Conservation (phyloP, 2,888 invertebrate genomes). For the Leptarthrus brevirostris region DNA sequence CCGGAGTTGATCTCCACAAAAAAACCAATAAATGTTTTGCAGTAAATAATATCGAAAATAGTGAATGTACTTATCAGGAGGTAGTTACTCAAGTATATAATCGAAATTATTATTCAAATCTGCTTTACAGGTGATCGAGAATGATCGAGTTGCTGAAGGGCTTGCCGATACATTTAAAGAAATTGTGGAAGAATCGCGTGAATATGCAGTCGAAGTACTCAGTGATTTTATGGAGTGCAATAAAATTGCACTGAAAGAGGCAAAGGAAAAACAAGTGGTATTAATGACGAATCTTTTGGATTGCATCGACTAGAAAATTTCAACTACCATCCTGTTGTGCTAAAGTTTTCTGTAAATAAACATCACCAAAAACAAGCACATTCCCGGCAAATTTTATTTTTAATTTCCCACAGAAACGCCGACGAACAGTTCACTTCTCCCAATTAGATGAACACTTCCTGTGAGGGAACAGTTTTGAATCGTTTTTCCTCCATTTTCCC, state of each 20-base stretch:
- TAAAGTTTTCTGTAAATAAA: too few relatives aligned
- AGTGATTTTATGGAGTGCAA: conserved; percentile 16
- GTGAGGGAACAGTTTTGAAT: too few relatives aligned
- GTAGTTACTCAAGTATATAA: not conserved
- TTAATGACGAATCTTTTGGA: not conserved
- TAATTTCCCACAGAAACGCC: too few relatives aligned
- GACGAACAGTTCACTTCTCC: too few relatives aligned
- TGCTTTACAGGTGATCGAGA: not conserved
- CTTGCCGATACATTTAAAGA: not conserved
- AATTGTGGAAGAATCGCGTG: not conserved
- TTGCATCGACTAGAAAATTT: too few relatives aligned
- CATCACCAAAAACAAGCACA: too few relatives aligned
- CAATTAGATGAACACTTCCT: too few relatives aligned
- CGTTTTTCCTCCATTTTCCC: too few relatives aligned
- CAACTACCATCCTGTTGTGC: too few relatives aligned
- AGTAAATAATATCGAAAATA: not conserved
- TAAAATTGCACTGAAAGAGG: not conserved
- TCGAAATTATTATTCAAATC: too few relatives aligned
- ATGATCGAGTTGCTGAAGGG: not conserved
- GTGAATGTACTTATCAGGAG: not conserved
- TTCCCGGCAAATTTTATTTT: too few relatives aligned
- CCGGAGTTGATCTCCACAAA: not conserved
- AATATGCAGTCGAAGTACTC: not conserved
- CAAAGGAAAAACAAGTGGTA: not conserved
- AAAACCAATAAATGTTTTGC: not conserved